Conservation (phyloP, 2,113 vertebrate species). For the Protobothrops flavoviridis region DNA sequence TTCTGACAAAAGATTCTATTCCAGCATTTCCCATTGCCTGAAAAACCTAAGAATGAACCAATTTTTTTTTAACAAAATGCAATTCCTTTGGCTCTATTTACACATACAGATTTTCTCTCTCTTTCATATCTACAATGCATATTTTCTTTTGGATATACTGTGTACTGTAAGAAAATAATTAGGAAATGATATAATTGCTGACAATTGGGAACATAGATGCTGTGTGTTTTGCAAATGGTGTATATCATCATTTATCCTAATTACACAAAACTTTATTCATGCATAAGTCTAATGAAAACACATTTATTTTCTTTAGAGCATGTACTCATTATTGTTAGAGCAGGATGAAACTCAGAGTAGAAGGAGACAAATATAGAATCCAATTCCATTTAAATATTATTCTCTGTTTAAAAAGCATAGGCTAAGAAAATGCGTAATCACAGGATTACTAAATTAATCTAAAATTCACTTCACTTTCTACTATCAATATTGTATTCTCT, state of each 20-base stretch:
- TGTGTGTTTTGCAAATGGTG: slow-evolving; percentile 29
- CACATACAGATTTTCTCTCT: background rate
- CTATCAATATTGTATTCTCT: background rate
- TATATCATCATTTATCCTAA: slow-evolving; percentile 30
- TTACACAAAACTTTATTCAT: slow-evolving; percentile 17
- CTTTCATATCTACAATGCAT: background rate
- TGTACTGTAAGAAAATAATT: slow-evolving; percentile 22
- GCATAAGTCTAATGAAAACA: slow-evolving; percentile 9
- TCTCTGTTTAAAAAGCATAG: background rate
- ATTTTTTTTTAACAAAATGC: background rate
- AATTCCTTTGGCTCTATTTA: background rate
- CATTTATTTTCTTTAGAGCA: background rate
- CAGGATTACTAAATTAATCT: background rate
- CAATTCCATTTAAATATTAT: background rate
- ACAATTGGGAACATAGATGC: slow-evolving; percentile 8
- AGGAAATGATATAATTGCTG: slow-evolving; percentile 16
- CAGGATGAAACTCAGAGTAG: background rate
- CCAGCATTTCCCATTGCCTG: background rate
- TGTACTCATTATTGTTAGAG: background rate
- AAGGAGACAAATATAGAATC: background rate
- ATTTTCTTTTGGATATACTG: slow-evolving; percentile 7
- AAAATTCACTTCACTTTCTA: background rate
- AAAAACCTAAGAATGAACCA: background rate
- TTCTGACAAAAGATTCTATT: background rate
- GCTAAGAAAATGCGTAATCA: background rate